A percentile compares a stretch with the other conserved stretches of the same genome.
Conservation (phyloP, 2,888 invertebrate species). For the Diaphora mendica region DNA sequence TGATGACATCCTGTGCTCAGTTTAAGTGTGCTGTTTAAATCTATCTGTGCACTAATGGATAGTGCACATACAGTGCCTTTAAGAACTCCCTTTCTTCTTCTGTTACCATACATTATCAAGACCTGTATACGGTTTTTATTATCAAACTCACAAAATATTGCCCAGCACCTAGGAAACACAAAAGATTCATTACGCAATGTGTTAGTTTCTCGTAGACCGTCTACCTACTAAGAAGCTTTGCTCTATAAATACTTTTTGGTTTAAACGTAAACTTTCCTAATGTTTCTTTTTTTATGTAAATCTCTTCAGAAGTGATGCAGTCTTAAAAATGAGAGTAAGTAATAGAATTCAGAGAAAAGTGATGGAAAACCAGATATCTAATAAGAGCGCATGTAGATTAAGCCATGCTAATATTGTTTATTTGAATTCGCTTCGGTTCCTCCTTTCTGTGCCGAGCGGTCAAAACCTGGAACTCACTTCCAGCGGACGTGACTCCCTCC, state of each 20-base stretch:
- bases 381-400: not conserved
- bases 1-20: not conserved
- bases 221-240: slow-evolving; percentile 5
- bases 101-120: not conserved
- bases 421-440: too few relatives aligned
- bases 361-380: not conserved
- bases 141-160: slow-evolving; percentile 3
- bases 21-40: not conserved
- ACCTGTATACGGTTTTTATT: slow-evolving; percentile 1
- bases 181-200: slow-evolving; percentile 17
- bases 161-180: slow-evolving; percentile 1
- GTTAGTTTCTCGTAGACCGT: not conserved
- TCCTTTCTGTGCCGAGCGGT: too few relatives aligned
- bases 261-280: too few relatives aligned
- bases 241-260: slow-evolving; percentile 11
- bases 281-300: too few relatives aligned
- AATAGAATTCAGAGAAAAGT: not conserved
- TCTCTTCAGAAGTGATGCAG: not conserved
- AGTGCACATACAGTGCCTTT: not conserved
- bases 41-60: too few relatives aligned
- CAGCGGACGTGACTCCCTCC: too few relatives aligned
- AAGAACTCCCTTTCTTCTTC: not conserved
- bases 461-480: too few relatives aligned
- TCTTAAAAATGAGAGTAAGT: not conserved
- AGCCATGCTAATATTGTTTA: too few relatives aligned